phyloP scores from a whole-genome alignment of 2,797 vertebrate genomes.

The Urocyon cinereoargenteus region DNA sequence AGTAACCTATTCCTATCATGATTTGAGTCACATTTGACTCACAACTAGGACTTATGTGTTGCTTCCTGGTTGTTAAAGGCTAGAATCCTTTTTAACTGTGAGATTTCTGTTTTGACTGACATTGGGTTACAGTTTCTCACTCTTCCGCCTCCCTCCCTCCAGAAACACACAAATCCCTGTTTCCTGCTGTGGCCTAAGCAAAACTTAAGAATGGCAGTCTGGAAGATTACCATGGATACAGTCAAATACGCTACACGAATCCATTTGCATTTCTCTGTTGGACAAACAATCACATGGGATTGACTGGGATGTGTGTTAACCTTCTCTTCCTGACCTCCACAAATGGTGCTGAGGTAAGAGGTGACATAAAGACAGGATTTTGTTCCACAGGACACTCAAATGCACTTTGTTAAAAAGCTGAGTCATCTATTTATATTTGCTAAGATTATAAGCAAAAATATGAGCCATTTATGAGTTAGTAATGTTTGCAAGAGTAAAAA shows the following conservation, averaged over 20 bases:
- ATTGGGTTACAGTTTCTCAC: background rate
- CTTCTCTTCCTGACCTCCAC: background rate
- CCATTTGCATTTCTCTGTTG: constrained; percentile 31
- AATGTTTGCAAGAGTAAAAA: background rate
- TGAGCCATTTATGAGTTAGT: background rate
- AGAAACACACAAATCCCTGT: background rate
- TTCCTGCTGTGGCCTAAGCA: background rate
- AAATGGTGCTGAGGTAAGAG: constrained; percentile 58
- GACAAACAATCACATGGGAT: constrained; percentile 21
- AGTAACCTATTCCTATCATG: background rate
- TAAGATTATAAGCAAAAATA: background rate
- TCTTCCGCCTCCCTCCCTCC: accelerated
- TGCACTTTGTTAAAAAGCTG: constrained; percentile 49
- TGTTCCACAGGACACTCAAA: background rate
- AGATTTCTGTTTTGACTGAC: constrained; percentile 5
- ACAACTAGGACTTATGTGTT: constrained; percentile 10
- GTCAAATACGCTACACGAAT: background rate
- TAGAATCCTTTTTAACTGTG: background rate
- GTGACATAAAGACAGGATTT: constrained; percentile 39
- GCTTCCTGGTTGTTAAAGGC: constrained; percentile 29
- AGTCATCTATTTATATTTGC: constrained; percentile 63
- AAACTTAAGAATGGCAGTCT: constrained; percentile 16
- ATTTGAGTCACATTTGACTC: constrained; percentile 54
- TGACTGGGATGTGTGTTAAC: background rate
- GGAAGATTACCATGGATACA: background rate